Percentiles rank a stretch among this genome's conserved stretches.
These are phyloP conservation scores for Enteromius radiatus DNA, from an alignment of 2,797 vertebrate genomes.

Conservation along the genomic window DNA sequence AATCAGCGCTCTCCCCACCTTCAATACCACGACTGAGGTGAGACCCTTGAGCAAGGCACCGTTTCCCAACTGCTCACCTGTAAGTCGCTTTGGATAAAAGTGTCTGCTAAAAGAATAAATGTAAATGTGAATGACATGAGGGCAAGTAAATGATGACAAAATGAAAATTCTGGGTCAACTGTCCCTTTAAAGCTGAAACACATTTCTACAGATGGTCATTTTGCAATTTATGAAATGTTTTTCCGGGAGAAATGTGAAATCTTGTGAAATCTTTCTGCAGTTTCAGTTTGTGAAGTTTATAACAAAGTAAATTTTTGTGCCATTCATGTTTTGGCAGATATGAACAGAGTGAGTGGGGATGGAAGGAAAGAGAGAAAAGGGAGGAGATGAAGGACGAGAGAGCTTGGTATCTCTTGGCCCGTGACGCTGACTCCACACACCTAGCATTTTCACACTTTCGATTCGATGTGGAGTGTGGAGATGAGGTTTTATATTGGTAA, in stretches of 20 bases:
- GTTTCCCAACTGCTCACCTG: too few species aligned
- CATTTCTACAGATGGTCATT: neutral
- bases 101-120: too few species aligned
- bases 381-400: conserved; percentile 93
- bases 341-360: conserved; percentile 96
- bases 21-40: too few species aligned
- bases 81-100: too few species aligned
- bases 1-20: too few species aligned
- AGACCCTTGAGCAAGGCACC: too few species aligned
- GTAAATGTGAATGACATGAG: neutral
- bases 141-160: neutral
- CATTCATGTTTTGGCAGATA: conserved; percentile 76
- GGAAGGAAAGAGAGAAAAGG: conserved; percentile 94
- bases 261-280: neutral
- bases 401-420: conserved; percentile 93
- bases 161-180: neutral
- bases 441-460: conserved; percentile 96
- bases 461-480: conserved; percentile 93
- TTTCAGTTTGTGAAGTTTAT: neutral
- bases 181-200: neutral
- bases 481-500: conserved; percentile 96
- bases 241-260: neutral
- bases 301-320: neutral
- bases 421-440: conserved; percentile 79
- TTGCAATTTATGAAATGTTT: neutral